A percentile compares a stretch with the other conserved stretches of the same genome.
Evolutionary conservation across 1,140 invertebrate genomes (phyloP).

Genomic region (Rhyacophila brunnea): DNA sequence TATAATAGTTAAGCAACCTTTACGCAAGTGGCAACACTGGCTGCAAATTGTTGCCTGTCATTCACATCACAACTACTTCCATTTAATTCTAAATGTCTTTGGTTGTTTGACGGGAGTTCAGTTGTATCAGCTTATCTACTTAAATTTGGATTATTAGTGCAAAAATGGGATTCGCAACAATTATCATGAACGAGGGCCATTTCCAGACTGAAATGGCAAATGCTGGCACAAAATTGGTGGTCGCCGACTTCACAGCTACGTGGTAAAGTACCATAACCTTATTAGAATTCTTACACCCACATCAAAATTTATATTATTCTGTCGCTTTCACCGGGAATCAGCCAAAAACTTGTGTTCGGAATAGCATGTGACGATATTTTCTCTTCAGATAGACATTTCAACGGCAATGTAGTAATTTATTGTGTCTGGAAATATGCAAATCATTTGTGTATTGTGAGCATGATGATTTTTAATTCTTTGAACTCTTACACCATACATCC

Average conservation of each 20-base stretch:
- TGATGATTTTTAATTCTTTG: no score
- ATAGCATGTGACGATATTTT: no score
- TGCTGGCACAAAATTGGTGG: conserved; percentile 84
- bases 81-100: conserved; percentile 3
- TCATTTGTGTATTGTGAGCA: no score
- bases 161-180: conserved; percentile 50
- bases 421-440: no score
- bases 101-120: conserved; percentile 19
- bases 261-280: conserved; percentile 62
- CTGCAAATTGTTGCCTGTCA: conserved; percentile 21
- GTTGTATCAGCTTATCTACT: conserved; percentile 7
- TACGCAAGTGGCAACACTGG: no score
- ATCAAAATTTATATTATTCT: background rate
- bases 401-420: no score
- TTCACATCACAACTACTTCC: background rate
- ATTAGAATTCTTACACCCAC: conserved; percentile 5
- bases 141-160: conserved; percentile 8
- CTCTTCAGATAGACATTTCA: no score
- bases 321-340: no score
- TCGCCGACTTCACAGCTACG: conserved; percentile 90
- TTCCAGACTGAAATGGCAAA: conserved; percentile 78
- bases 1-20: no score
- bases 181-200: conserved; percentile 68
- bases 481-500: no score
- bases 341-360: no score